Evolutionary conservation across 2,888 invertebrate species (phyloP), one percentile per base, ranked within the genome.

Genomic region (Drosophila lutescens): DNA sequence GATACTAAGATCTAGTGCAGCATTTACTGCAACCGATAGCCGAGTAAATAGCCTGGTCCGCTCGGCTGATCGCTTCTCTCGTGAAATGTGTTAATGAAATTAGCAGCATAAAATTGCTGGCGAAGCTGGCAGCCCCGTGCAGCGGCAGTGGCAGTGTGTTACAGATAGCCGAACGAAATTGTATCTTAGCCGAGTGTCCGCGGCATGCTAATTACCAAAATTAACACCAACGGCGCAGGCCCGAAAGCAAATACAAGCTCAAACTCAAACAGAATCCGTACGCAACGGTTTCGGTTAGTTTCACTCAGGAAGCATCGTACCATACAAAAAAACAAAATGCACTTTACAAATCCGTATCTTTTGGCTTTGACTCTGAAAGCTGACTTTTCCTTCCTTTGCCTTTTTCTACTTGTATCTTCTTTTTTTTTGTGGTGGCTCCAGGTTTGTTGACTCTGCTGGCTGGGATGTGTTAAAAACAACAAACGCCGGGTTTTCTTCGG

Each of bases 41-140:
- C 57, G 55, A 49, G 61, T 58, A 79, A 82, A 83, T 70, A 80
- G 61, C 85, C 77, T 69, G 13, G 32, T 55, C 43, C 38, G 50
- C 59, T 61, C 66, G 63, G 49, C 66, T 78, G 74, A 60, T 74
- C 74, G 67, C 60, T 58, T 76, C 67, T 71, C 62, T 79, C 77
- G 75, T 74, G 54, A 68, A 74, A 88, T 74, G 89, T 88, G 88
- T 88, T 88, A 88, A 88, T 88, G 89, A 89, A 88, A 88, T 88
- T 88, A 88, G 88, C 89, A 86, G 78, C 89, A 89, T 85, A 82
- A 86, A 86, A 82, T 85, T 74, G 70, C 68, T 55, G 43, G 34
- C 69, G 47, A 58, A 70, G 75, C 74, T 59, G 10, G 49, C 34
- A 20, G 32, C 13, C 40, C 50, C 43, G 36, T 76, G 78, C 8